Percentiles rank a stretch among this genome's conserved stretches.
Evolutionary conservation across 35 echinoderm and acorn worm species (phyloP).

Genomic region (Ophiothrix spiculata): DNA sequence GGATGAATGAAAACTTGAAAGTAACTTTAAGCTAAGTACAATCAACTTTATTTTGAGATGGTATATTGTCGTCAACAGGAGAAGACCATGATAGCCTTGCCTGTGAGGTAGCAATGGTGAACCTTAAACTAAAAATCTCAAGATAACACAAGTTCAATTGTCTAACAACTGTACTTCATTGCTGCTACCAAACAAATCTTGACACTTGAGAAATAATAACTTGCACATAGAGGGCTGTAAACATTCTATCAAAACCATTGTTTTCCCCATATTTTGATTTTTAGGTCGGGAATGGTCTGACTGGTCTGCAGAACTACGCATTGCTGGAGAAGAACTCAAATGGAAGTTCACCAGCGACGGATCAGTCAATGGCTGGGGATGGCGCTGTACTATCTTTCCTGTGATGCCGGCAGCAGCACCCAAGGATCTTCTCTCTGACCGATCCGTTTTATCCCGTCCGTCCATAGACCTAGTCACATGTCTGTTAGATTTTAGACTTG

Average conservation of each 20-base stretch:
- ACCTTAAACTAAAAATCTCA: too few relatives aligned
- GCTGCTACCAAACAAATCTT: too few relatives aligned
- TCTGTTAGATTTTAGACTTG: constrained; percentile 86
- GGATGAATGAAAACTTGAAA: too few relatives aligned
- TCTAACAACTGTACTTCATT: too few relatives aligned
- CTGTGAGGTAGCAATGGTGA: too few relatives aligned
- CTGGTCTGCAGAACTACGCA: constrained; percentile 90
- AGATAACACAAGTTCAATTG: too few relatives aligned
- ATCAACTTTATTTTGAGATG: too few relatives aligned
- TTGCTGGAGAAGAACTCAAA: constrained; percentile 89
- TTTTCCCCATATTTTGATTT: not conserved
- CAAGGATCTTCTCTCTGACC: constrained; percentile 91
- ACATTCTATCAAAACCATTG: not conserved
- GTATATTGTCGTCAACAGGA: too few relatives aligned
- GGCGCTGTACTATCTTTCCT: constrained; percentile 91
- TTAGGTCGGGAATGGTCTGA: constrained; percentile 89
- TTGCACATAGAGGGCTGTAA: too few relatives aligned
- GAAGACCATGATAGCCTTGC: too few relatives aligned
- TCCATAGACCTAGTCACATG: constrained; percentile 93
- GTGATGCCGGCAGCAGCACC: constrained; percentile 97
- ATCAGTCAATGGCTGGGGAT: constrained; percentile 98
- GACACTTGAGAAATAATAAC: too few relatives aligned
- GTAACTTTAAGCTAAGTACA: too few relatives aligned
- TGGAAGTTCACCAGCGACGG: constrained; percentile 99
- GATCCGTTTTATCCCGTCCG: constrained; percentile 70